Evolutionary conservation across 2,797 vertebrate species (phyloP).

Genomic region (Protosalanx chinensis): DNA sequence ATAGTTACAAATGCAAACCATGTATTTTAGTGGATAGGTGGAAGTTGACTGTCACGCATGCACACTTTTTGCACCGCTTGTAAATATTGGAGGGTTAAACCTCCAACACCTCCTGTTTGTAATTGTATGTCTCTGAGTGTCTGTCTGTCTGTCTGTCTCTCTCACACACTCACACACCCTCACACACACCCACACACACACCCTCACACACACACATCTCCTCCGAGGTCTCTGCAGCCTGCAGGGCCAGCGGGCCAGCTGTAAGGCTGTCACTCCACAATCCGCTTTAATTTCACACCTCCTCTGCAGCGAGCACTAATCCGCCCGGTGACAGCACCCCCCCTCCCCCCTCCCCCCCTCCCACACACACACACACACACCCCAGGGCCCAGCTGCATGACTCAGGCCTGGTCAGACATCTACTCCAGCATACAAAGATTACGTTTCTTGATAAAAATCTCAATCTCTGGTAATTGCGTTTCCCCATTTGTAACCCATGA

Average conservation of each 20-base stretch:
- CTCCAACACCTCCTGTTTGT: no score
- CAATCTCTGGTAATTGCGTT: no score
- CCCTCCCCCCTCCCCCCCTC: background rate
- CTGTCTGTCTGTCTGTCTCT: background rate
- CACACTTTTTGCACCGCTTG: no score
- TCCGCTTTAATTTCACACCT: slow-evolving; percentile 32
- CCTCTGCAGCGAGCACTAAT: slow-evolving; percentile 16
- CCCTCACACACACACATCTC: background rate
- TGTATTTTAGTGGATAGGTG: background rate
- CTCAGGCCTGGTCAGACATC: background rate
- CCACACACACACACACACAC: no score
- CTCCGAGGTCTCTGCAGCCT: slow-evolving; percentile 9
- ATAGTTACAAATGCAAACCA: background rate
- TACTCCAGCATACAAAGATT: no score
- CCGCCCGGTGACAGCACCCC: slow-evolving; percentile 13
- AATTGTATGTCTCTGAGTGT: background rate
- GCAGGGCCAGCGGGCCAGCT: slow-evolving; percentile 18
- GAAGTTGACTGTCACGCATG: background rate
- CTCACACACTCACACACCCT: slow-evolving; percentile 15
- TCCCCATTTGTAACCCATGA: no score
- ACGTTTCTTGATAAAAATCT: no score
- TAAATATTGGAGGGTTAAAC: no score
- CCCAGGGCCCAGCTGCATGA: background rate
- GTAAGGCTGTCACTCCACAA: slow-evolving; percentile 25
- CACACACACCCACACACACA: slow-evolving; percentile 5